Conservation (phyloP, 2,797 vertebrate genomes). For the Protosalanx chinensis region DNA sequence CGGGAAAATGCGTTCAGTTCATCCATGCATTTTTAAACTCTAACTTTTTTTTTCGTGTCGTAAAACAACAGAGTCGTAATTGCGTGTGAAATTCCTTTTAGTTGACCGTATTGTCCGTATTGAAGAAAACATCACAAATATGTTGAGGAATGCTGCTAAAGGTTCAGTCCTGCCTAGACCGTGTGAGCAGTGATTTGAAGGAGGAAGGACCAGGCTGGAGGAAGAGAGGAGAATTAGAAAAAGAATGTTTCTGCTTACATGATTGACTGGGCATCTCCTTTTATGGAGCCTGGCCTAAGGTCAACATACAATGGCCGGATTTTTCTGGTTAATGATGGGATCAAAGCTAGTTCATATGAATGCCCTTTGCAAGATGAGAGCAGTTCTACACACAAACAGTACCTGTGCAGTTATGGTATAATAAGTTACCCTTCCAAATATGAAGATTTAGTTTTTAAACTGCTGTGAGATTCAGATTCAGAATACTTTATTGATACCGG, state of each 20-base stretch:
- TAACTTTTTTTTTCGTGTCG: too few relatives aligned
- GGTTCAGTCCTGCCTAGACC: background rate
- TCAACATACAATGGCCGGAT: background rate
- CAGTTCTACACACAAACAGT: too few relatives aligned
- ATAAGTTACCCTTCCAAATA: too few relatives aligned
- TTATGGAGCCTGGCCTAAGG: constrained; percentile 63
- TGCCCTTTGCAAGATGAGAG: too few relatives aligned
- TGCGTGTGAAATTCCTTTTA: background rate
- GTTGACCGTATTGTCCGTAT: background rate
- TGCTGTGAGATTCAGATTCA: too few relatives aligned
- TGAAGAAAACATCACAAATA: constrained; percentile 3
- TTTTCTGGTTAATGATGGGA: too few relatives aligned
- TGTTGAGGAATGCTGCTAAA: background rate
- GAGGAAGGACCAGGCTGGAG: constrained; percentile 16
- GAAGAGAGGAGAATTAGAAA: constrained; percentile 12
- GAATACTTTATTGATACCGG: too few relatives aligned
- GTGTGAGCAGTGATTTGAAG: background rate
- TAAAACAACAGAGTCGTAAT: background rate
- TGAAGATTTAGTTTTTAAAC: too few relatives aligned
- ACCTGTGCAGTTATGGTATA: too few relatives aligned
- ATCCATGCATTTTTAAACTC: too few relatives aligned
- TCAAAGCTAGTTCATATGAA: too few relatives aligned
- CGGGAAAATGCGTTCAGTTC: background rate
- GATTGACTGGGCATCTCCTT: constrained; percentile 68
- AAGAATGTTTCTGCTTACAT: constrained; percentile 30